Conservation (phyloP, 2,797 vertebrate genomes). For the Semotilus atromaculatus region DNA sequence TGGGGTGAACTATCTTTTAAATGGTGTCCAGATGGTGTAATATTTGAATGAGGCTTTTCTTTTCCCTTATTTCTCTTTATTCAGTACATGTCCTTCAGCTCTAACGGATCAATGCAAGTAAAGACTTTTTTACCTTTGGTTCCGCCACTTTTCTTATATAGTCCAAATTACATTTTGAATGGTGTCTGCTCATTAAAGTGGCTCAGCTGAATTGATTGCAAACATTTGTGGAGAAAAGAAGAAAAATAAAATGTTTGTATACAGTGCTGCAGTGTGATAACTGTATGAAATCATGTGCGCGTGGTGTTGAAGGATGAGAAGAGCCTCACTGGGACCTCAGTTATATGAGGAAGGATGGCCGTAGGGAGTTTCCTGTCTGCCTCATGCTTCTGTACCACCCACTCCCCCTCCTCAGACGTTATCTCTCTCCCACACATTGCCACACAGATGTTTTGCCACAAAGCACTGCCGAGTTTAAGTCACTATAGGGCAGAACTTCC, state of each 20-base stretch:
- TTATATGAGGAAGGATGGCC: conserved; percentile 22
- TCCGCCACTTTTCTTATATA: background rate
- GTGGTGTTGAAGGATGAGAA: conserved; percentile 12
- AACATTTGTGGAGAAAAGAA: background rate
- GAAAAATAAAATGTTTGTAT: conserved; percentile 1
- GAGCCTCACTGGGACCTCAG: conserved; percentile 7
- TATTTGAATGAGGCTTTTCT: background rate
- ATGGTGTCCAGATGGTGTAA: background rate
- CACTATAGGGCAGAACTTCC: conserved; percentile 25
- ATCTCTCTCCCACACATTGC: conserved; percentile 57
- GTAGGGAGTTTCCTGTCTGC: conserved; percentile 50
- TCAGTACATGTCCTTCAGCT: background rate
- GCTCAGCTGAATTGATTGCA: background rate
- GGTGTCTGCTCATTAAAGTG: background rate
- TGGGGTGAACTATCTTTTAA: background rate
- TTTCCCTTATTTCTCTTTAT: background rate
- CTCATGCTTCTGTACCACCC: conserved; percentile 19
- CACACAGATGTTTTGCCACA: conserved; percentile 41
- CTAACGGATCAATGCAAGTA: background rate
- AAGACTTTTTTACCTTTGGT: background rate
- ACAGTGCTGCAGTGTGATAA: background rate
- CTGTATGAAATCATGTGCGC: conserved; percentile 1
- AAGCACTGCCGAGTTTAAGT: conserved; percentile 35
- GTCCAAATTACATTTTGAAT: background rate
- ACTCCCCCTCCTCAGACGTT: conserved; percentile 38